Evolutionary conservation across 1,140 invertebrate genomes (phyloP), one percentile per base, ranked within the genome.

Genomic region (Zeugodacus cucurbitae): DNA sequence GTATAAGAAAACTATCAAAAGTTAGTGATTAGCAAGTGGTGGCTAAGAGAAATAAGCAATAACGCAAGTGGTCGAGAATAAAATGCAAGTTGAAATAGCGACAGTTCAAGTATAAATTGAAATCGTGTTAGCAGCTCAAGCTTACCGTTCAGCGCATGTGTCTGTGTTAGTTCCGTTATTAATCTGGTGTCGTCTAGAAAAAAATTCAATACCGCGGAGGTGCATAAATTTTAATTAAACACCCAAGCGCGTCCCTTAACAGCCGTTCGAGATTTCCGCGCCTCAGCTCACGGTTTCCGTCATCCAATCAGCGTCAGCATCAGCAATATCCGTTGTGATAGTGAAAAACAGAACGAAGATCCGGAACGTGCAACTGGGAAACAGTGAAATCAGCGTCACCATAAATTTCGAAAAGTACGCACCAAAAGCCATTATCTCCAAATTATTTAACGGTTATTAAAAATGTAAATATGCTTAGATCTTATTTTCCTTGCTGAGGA

Each of bases 181-280:
- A 6, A 32, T 64, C 8, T 11, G 10, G 62, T 10, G 62, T 64
- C n/a, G n/a, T n/a, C n/a, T n/a, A n/a, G n/a, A 11, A 64, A 29
- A 64, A 1, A 64, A 32, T 32, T 32, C 3, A 2, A 32, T 0
- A 37, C 20, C 22, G 2, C n/a, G 4, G 1, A 22, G n/a, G 41
- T 6, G 70, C 37, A 78, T 78, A 78, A 44, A 78, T 78, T 78
- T 26, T 78, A 48, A 78, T 78, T 78, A 78, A 78, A 78, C 20
- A 3, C 17, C 37, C 20, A 78, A 37, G 32, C 70, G 70, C 41
- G 32, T 41, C 32, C 8, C 37, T 34, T 70, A 44, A 44, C 29
- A 78, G n/a, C 41, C 11, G 20, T 10, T 78, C 20, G 20, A 3
- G 11, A 8, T 41, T 70, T 37, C 34, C 32, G 29, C 17, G 32